Evolutionary conservation across 2,888 invertebrate genomes (phyloP).

Genomic region (Callimorpha dominula): DNA sequence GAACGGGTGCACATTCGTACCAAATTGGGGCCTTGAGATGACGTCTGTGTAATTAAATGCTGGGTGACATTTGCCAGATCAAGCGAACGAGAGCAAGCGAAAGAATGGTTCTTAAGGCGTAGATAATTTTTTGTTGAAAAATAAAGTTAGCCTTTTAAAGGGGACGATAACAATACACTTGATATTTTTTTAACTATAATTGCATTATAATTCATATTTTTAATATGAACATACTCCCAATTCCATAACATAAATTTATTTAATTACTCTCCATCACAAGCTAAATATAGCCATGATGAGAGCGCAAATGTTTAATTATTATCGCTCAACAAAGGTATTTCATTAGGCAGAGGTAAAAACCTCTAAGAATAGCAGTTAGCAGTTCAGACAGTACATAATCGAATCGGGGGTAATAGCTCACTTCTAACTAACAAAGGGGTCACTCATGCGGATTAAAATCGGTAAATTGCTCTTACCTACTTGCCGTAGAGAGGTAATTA

Average conservation of each 20-base stretch:
- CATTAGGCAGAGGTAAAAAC: slow-evolving; percentile 40
- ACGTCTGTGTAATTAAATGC: neutral
- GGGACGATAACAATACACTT: neutral
- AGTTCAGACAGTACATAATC: slow-evolving; percentile 61
- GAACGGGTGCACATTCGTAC: neutral
- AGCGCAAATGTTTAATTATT: slow-evolving; percentile 24
- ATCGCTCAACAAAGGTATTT: slow-evolving; percentile 42
- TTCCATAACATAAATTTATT: neutral
- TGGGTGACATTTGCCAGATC: neutral
- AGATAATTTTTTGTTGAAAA: neutral
- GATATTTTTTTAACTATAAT: neutral
- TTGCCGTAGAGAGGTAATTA: slow-evolving; percentile 65
- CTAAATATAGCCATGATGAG: neutral
- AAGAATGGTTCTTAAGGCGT: neutral
- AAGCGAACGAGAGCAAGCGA: neutral
- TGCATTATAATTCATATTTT: neutral
- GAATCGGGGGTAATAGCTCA: slow-evolving; percentile 77
- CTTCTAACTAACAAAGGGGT: slow-evolving; percentile 77
- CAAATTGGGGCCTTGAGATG: neutral
- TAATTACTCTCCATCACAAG: neutral
- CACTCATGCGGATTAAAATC: slow-evolving; percentile 72
- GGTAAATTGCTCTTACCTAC: slow-evolving; percentile 74
- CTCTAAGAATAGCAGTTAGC: slow-evolving; percentile 47
- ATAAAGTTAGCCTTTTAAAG: neutral
- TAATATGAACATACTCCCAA: neutral